A percentile compares a stretch with the other conserved stretches of the same genome.
phyloP scores from a whole-genome alignment of 2,113 vertebrate genomes.

The Onychostruthus taczanowskii region DNA sequence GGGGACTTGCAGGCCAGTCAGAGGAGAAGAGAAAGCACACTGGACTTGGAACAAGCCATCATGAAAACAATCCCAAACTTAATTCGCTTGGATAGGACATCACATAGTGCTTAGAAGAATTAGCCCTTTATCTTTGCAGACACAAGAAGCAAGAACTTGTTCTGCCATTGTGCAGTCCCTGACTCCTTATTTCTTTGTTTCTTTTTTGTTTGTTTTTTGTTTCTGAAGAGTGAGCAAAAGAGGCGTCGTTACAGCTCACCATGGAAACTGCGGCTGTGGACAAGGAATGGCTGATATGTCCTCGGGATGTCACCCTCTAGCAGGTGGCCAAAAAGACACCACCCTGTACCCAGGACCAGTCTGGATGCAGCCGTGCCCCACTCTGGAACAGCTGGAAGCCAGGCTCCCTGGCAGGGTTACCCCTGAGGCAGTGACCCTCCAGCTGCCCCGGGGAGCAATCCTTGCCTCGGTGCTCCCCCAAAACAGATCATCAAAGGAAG shows the following conservation, averaged over 20 bases:
- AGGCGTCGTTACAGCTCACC: background rate
- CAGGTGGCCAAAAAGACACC: background rate
- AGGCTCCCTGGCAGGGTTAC: background rate
- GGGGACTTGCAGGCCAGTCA: background rate
- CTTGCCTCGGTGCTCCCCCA: background rate
- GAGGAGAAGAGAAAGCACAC: background rate
- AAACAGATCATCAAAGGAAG: background rate
- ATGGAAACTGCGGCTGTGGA: background rate
- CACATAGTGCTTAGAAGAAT: background rate
- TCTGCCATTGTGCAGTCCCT: background rate
- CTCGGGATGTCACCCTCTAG: background rate
- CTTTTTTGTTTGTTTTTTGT: background rate
- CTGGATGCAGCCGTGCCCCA: background rate
- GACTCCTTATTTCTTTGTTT: background rate
- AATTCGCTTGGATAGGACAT: background rate
- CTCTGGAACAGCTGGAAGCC: background rate
- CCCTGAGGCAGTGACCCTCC: background rate
- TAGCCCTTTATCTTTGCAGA: background rate
- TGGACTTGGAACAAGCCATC: background rate
- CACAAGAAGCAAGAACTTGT: background rate
- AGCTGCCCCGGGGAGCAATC: accelerated
- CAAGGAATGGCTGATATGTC: background rate
- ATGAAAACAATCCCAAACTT: background rate
- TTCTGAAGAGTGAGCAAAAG: background rate
- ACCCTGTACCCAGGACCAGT: background rate